Base-by-base conservation (phyloP, 2,113 vertebrate genomes). In the Myxocyprinus asiaticus region DNA sequence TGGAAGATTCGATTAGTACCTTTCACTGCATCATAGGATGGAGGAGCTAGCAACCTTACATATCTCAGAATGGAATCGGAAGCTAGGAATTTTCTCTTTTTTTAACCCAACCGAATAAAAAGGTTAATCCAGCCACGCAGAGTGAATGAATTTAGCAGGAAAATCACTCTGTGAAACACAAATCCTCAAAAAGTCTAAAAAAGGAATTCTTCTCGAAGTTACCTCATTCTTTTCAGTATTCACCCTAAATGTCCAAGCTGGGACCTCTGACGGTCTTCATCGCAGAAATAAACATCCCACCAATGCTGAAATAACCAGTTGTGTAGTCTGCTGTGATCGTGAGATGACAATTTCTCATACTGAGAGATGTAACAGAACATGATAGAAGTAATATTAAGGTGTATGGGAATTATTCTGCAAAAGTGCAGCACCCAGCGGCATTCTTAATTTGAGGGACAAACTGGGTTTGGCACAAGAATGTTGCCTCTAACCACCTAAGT, bases 1-100 rank as follows among this genome's bases (percentile, higher is more conserved):
- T 70, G 63, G 69, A 72, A 69, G 22, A 69, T 64, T 80, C 82
- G 86, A 85, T 85, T 85, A 87, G 65, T 81, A 80, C 81, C 69
- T 87, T 81, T 85, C 80, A 64, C 71, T 67, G 78, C 71, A 85
- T 83, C 78, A 73, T 76, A 72, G 48, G 67, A 77, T 67, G 67
- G 81, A 50, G 48, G 64, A 74, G 61, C 73, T 68, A 81, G 76
- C 67, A 78, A 69, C 70, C 76, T 84, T 65, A 64, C 74, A 66
- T 79, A 72, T 67, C 22, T 72, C 47, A 50, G 70, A 85, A 75
- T 67, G 72, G 15, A 81, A 74, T 77, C 50, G 47, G 78, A 85
- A 83, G 42, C 67, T 17, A 55, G n/a, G 73, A 74, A 53, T 66
- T 80, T 53, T 15, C 44, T 15, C 3, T 67, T 0, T 44, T 51